Conservation (phyloP, 2,113 vertebrate genomes). For the Catagonus wagneri region DNA sequence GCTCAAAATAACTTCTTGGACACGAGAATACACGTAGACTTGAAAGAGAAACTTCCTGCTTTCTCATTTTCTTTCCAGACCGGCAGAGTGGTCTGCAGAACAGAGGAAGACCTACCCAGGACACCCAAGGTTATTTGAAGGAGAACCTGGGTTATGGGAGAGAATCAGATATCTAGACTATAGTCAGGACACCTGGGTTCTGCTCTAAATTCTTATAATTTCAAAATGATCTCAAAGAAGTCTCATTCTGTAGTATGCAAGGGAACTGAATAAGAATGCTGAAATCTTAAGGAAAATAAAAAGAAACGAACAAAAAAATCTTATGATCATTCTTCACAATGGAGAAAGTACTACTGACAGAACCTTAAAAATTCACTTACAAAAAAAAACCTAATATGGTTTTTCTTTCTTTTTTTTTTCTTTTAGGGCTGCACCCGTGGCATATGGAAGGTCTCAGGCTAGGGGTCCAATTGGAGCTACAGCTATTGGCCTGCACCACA, state of each 20-base stretch:
- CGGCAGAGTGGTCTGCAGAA: not conserved
- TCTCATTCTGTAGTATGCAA: not conserved
- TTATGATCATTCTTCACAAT: slow-evolving; percentile 36
- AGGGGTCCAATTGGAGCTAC: too few species aligned
- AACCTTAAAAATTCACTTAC: slow-evolving; percentile 7
- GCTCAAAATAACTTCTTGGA: not conserved
- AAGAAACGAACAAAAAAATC: not conserved
- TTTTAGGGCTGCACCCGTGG: too few species aligned
- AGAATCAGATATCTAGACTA: not conserved
- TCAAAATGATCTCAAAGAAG: slow-evolving; percentile 19
- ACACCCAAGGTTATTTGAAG: not conserved
- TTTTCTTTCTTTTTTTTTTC: too few species aligned
- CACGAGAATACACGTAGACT: not conserved
- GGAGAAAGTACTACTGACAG: not conserved
- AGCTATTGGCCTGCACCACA: too few species aligned
- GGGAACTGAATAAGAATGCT: not conserved
- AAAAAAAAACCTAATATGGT: too few species aligned
- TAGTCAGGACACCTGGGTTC: not conserved
- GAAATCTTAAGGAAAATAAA: not conserved
- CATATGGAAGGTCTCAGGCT: too few species aligned
- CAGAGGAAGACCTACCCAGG: not conserved
- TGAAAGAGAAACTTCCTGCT: slow-evolving; percentile 6
- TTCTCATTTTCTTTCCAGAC: not conserved
- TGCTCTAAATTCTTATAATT: slow-evolving; percentile 40
- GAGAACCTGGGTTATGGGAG: not conserved